A percentile compares a stretch with the other conserved stretches of the same genome.
Evolutionary conservation across 1,140 invertebrate genomes (phyloP).

Genomic region (Pachypsylla venusta): DNA sequence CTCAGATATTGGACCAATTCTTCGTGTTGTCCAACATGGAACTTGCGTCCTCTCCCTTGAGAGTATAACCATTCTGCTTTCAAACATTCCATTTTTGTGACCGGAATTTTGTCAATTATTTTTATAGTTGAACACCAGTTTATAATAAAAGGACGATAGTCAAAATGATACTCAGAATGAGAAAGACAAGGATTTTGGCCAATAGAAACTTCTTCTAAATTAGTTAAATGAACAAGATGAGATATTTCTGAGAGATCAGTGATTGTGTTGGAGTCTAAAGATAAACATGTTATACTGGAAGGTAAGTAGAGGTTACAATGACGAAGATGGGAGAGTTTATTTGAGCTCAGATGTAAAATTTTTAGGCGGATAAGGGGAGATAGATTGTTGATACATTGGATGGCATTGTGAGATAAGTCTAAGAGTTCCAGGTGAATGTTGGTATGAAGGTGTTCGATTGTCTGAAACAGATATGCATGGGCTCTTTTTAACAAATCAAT

Average conservation of each 20-base stretch:
- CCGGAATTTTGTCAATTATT: constrained; percentile 72
- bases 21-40: constrained; percentile 65
- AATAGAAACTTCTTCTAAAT: constrained; percentile 64
- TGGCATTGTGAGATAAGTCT: constrained; percentile 78
- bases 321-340: constrained; percentile 62
- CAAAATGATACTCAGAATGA: constrained; percentile 44
- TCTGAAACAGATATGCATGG: constrained; percentile 39
- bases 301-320: constrained; percentile 72
- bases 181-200: constrained; percentile 72
- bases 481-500: background rate
- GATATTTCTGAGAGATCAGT: constrained; percentile 75
- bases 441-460: constrained; percentile 69
- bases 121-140: constrained; percentile 84
- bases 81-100: constrained; percentile 74
- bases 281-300: constrained; percentile 51
- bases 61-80: constrained; percentile 92
- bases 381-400: constrained; percentile 66
- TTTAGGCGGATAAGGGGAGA: constrained; percentile 63
- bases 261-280: constrained; percentile 69
- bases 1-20: constrained; percentile 69
- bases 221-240: constrained; percentile 54
- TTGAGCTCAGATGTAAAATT: constrained; percentile 73
- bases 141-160: constrained; percentile 79
- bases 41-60: constrained; percentile 76
- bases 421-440: constrained; percentile 64